These are phyloP conservation scores for Drosophila leontia DNA, from an alignment of 1,140 invertebrate species.

Conservation along the genomic window DNA sequence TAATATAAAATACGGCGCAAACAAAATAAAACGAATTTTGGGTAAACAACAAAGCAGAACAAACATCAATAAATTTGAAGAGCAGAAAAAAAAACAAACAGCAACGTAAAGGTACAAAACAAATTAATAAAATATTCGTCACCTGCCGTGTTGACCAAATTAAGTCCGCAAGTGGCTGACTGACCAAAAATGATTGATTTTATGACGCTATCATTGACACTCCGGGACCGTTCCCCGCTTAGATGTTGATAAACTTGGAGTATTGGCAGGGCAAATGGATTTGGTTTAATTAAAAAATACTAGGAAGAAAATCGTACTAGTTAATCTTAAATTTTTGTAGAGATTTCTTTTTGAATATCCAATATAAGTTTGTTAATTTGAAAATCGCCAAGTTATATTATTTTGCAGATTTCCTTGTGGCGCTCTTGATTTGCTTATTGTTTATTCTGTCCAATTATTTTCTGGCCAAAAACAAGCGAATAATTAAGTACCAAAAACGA, in stretches of 20 bases:
- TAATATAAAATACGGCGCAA: conserved; percentile 15
- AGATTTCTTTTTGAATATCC: too few species aligned
- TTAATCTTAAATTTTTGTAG: too few species aligned
- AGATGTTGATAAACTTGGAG: conserved; percentile 10
- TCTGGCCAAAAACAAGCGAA: neutral
- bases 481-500: neutral
- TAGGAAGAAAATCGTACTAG: too few species aligned
- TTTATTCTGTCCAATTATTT: neutral
- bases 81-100: conserved; percentile 35
- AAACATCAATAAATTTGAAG: conserved; percentile 50
- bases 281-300: conserved; percentile 20
- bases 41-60: conserved; percentile 46
- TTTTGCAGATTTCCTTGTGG: too few species aligned
- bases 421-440: neutral
- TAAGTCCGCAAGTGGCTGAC: conserved; percentile 63
- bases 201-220: conserved; percentile 67
- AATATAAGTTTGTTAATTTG: too few species aligned
- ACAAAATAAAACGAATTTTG: conserved; percentile 40
- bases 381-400: too few species aligned
- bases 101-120: conserved; percentile 8
- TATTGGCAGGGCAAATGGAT: conserved; percentile 17
- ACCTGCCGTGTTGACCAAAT: conserved; percentile 48
- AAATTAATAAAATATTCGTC: conserved; percentile 35
- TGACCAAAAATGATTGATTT: conserved; percentile 74
- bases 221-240: conserved; percentile 17